Evolutionary conservation across 2,888 invertebrate genomes (phyloP).

Genomic region (Willowsia nigromaculata): DNA sequence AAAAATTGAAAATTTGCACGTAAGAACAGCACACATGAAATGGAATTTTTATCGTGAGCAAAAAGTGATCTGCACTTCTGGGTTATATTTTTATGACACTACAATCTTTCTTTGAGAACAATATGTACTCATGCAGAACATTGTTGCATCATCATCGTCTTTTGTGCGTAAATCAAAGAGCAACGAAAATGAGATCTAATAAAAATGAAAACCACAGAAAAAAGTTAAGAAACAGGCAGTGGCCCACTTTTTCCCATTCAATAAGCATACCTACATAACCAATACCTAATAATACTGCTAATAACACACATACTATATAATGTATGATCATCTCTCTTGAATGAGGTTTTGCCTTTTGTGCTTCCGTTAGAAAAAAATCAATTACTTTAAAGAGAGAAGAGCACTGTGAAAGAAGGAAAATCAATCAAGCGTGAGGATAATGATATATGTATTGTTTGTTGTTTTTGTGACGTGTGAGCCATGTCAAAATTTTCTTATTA

Average conservation of each 20-base stretch:
- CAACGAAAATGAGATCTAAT: constrained; percentile 55
- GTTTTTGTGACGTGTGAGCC: constrained; percentile 66
- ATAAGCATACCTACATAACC: constrained; percentile 45
- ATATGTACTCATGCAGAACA: constrained; percentile 35
- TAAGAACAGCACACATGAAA: constrained; percentile 35
- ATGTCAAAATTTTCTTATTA: constrained; percentile 48
- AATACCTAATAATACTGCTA: not conserved
- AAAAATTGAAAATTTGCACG: constrained; percentile 34
- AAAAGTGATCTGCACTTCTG: constrained; percentile 35
- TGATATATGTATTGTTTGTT: constrained; percentile 61
- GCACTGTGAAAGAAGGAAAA: constrained; percentile 68
- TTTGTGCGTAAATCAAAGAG: not conserved
- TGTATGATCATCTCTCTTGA: constrained; percentile 61
- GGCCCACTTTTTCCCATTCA: constrained; percentile 77
- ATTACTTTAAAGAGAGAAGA: constrained; percentile 70
- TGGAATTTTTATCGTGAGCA: constrained; percentile 55
- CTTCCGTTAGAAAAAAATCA: constrained; percentile 78
- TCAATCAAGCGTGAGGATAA: constrained; percentile 78
- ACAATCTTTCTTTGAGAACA: constrained; percentile 56
- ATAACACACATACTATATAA: not conserved
- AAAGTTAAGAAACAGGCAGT: constrained; percentile 58
- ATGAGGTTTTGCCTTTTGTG: constrained; percentile 64
- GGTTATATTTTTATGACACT: constrained; percentile 10
- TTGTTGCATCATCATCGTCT: constrained; percentile 37
- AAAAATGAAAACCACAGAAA: constrained; percentile 67